These are phyloP conservation scores for Heliconius himera DNA, from an alignment of 1,140 invertebrate genomes.

Conservation along the genomic window DNA sequence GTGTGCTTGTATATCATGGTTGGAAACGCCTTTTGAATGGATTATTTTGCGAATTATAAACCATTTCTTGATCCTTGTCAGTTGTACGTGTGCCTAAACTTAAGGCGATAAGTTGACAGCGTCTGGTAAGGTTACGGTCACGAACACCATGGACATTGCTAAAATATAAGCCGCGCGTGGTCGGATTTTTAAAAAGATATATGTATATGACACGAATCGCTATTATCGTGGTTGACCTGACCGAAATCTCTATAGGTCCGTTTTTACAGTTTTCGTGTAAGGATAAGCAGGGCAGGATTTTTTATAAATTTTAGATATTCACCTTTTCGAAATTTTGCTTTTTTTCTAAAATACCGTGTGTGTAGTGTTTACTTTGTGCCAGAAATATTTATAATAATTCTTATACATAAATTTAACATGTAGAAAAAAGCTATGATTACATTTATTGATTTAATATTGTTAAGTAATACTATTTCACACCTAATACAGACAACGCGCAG, in stretches of 20 bases:
- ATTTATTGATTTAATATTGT: no score
- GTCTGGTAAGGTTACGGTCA: slow-evolving; percentile 58
- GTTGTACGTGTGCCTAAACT: slow-evolving; percentile 64
- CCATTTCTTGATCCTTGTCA: slow-evolving; percentile 69
- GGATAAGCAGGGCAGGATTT: not conserved
- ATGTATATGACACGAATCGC: slow-evolving; percentile 39
- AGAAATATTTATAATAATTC: no score
- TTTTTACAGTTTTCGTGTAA: slow-evolving; percentile 20
- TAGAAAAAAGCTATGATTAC: no score
- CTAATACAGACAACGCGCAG: no score
- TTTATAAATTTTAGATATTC: no score
- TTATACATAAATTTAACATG: no score
- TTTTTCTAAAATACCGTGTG: no score
- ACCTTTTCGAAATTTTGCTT: no score
- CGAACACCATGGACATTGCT: slow-evolving; percentile 53
- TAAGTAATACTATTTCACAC: no score
- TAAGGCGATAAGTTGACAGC: slow-evolving; percentile 46
- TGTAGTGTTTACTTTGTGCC: no score
- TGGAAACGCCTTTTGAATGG: slow-evolving; percentile 52
- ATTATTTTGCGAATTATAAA: slow-evolving; percentile 66
- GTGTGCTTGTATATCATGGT: slow-evolving; percentile 3
- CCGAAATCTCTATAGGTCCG: slow-evolving; percentile 38
- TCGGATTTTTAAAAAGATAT: slow-evolving; percentile 45
- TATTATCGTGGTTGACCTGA: slow-evolving; percentile 40
- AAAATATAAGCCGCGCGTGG: slow-evolving; percentile 60